Conservation (phyloP, 2,888 invertebrate species). For the Plebejus anna region DNA sequence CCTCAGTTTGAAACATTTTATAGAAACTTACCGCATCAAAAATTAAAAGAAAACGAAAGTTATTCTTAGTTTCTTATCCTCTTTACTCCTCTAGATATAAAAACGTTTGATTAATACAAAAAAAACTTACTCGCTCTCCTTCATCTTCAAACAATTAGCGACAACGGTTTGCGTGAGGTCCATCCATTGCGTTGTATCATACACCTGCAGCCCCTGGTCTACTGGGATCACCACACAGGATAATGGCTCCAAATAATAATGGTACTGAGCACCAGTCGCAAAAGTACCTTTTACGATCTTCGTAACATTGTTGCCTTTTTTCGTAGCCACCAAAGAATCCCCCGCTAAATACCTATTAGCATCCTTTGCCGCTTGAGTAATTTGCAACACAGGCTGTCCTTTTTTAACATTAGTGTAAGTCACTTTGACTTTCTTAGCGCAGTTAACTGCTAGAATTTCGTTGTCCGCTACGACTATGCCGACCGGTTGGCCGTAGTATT, state of each 20-base stretch:
- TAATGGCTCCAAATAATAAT: conserved; percentile 87
- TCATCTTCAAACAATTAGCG: conserved; percentile 76
- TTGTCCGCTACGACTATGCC: conserved; percentile 84
- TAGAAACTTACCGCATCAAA: no score
- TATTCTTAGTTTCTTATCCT: no score
- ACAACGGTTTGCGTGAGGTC: conserved; percentile 80
- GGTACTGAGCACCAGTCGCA: conserved; percentile 84
- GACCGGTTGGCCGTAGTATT: conserved; percentile 84
- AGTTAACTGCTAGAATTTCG: conserved; percentile 75
- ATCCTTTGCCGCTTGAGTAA: conserved; percentile 51
- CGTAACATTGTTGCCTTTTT: conserved; percentile 54
- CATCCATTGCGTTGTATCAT: conserved; percentile 83
- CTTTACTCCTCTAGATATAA: no score
- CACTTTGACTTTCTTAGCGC: conserved; percentile 80
- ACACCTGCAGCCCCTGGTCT: conserved; percentile 84
- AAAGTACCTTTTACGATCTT: conserved; percentile 76
- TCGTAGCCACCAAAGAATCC: conserved; percentile 50
- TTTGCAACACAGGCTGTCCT: conserved; percentile 56
- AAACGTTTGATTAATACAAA: background rate
- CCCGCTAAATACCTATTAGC: conserved; percentile 46
- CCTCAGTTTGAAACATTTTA: no score
- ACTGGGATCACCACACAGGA: conserved; percentile 82
- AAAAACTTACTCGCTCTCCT: conserved; percentile 75
- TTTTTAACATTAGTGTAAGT: conserved; percentile 67
- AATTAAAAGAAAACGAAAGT: no score